Evolutionary conservation across 2,888 invertebrate species (phyloP).

Genomic region (Allacma fusca): DNA sequence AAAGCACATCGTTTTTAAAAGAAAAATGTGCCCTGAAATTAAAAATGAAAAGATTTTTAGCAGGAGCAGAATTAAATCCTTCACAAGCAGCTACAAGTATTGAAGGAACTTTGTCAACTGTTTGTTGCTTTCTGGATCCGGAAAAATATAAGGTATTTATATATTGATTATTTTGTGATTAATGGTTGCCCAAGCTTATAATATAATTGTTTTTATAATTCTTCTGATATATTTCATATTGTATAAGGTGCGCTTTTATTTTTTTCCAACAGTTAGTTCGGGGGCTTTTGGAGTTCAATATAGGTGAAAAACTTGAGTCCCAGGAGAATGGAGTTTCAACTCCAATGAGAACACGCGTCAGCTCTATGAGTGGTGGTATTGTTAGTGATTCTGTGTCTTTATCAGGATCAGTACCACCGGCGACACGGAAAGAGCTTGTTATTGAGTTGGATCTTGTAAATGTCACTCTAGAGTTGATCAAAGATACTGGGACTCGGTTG

Average conservation of each 20-base stretch:
- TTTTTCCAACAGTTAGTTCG: slow-evolving; percentile 76
- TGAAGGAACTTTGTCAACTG: slow-evolving; percentile 83
- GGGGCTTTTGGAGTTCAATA: slow-evolving; percentile 86
- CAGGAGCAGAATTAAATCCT: slow-evolving; percentile 66
- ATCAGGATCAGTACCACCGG: neutral
- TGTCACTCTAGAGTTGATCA: slow-evolving; percentile 76
- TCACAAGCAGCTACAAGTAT: slow-evolving; percentile 77
- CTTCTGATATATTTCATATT: neutral
- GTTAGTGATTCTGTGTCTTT: neutral
- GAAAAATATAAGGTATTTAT: slow-evolving; percentile 76
- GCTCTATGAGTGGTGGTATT: slow-evolving; percentile 3
- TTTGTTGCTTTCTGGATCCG: slow-evolving; percentile 82
- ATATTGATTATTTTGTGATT: too few species aligned
- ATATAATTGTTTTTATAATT: too few species aligned
- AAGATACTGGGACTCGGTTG: slow-evolving; percentile 68
- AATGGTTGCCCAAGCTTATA: too few species aligned
- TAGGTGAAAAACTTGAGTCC: slow-evolving; percentile 83
- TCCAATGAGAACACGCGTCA: slow-evolving; percentile 7
- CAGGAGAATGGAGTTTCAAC: slow-evolving; percentile 8
- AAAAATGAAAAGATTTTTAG: slow-evolving; percentile 81
- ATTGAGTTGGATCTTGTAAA: slow-evolving; percentile 84
- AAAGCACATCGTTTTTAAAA: slow-evolving; percentile 73
- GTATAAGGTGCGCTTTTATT: slow-evolving; percentile 10
- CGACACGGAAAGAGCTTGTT: slow-evolving; percentile 63
- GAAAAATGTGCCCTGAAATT: slow-evolving; percentile 83